phyloP scores from a whole-genome alignment of 2,113 vertebrate genomes.

The Australoheros scitulus region DNA sequence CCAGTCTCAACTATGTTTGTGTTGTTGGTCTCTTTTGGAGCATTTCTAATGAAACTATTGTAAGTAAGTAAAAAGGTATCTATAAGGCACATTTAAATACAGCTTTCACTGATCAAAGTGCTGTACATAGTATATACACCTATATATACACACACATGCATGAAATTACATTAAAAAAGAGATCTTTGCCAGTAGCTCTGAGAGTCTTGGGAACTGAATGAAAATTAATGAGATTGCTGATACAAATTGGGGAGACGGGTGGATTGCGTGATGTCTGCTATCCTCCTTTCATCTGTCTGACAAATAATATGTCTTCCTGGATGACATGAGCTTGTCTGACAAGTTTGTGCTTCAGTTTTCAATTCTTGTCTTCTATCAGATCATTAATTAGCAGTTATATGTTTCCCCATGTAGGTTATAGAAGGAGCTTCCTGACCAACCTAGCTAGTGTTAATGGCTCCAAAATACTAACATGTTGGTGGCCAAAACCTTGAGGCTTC shows the following conservation, averaged over 20 bases:
- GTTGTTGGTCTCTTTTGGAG: neutral
- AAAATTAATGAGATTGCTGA: neutral
- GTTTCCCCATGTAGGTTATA: neutral
- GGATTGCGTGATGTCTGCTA: no score
- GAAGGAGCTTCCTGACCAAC: neutral
- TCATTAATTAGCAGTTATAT: neutral
- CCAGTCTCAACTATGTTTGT: neutral
- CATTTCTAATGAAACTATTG: neutral
- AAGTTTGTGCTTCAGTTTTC: neutral
- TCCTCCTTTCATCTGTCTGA: no score
- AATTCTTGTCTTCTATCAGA: neutral
- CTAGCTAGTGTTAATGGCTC: neutral
- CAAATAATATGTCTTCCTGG: no score
- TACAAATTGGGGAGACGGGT: no score
- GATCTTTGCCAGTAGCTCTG: neutral
- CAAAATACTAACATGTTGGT: neutral
- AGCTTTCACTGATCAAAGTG: no score
- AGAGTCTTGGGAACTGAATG: neutral
- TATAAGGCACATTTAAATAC: neutral
- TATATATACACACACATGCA: no score
- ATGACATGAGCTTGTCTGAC: neutral
- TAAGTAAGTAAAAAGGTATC: neutral
- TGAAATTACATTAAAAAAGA: neutral
- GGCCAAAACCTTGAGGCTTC: neutral
- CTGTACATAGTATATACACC: no score